Conservation (phyloP, 2,888 invertebrate genomes). For the Halictus ligatus region DNA sequence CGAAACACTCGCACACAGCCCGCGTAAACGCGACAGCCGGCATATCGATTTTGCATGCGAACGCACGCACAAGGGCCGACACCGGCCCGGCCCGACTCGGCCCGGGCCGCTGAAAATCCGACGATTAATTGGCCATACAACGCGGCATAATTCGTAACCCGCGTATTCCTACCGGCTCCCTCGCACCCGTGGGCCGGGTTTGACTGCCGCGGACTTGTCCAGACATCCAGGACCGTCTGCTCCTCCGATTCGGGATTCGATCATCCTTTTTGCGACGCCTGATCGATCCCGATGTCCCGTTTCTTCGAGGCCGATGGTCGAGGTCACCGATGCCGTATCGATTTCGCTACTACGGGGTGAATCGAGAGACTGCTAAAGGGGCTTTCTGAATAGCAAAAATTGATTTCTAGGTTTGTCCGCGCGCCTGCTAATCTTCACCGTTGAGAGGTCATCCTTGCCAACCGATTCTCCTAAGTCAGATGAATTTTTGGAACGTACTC, state of each 20-base stretch:
- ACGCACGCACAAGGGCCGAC: slow-evolving; percentile 35
- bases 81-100: background rate
- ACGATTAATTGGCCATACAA: slow-evolving; percentile 59
- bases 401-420: background rate
- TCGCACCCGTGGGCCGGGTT: background rate
- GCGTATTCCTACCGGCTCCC: slow-evolving; percentile 7
- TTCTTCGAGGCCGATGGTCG: background rate
- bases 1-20: slow-evolving; percentile 27
- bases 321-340: background rate
- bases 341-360: background rate
- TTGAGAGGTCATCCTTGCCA: too few species aligned
- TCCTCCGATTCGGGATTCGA: background rate
- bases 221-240: background rate
- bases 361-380: background rate
- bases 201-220: background rate
- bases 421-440: background rate
- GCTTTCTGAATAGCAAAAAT: background rate
- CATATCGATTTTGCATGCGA: slow-evolving; percentile 57
- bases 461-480: background rate
- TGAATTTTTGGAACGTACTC: too few species aligned
- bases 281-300: background rate
- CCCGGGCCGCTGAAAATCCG: slow-evolving; percentile 42
- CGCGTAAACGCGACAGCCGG: slow-evolving; percentile 32
- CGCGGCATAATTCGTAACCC: slow-evolving; percentile 42
- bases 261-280: background rate